Evolutionary conservation across 2,888 invertebrate species (phyloP).

Genomic region (Acleris laterana): DNA sequence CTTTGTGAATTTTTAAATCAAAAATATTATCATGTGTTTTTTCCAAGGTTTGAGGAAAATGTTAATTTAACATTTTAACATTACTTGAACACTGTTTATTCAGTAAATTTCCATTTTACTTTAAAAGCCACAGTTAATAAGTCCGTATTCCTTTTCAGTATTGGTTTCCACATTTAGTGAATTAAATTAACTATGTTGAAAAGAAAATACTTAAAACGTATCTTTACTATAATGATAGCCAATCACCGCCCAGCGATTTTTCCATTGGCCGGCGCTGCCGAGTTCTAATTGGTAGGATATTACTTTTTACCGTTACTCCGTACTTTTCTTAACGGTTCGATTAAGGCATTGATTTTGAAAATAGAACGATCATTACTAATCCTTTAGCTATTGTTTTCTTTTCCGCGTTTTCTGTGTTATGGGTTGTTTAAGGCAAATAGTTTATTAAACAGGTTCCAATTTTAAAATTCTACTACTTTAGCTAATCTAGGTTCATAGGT

Average conservation of each 20-base stretch:
- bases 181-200: not conserved
- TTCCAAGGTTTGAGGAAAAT: not conserved
- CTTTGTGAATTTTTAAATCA: no score
- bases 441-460: no score
- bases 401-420: not conserved
- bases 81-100: not conserved
- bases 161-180: not conserved
- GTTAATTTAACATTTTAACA: not conserved
- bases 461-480: no score
- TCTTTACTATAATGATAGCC: conserved; percentile 12
- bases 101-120: not conserved
- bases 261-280: conserved; percentile 3
- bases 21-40: no score
- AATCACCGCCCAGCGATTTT: conserved; percentile 24
- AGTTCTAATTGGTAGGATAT: conserved; percentile 28
- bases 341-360: conserved; percentile 22
- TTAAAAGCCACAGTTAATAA: not conserved
- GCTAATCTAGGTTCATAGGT: no score
- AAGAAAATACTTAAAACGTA: conserved; percentile 11
- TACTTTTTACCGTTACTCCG: conserved; percentile 25
- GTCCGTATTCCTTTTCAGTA: not conserved
- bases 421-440: not conserved
- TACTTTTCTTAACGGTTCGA: conserved; percentile 17
- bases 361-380: conserved; percentile 3
- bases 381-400: not conserved